Conservation (phyloP, 2,888 invertebrate genomes). For the Lochmaea crataegi region DNA sequence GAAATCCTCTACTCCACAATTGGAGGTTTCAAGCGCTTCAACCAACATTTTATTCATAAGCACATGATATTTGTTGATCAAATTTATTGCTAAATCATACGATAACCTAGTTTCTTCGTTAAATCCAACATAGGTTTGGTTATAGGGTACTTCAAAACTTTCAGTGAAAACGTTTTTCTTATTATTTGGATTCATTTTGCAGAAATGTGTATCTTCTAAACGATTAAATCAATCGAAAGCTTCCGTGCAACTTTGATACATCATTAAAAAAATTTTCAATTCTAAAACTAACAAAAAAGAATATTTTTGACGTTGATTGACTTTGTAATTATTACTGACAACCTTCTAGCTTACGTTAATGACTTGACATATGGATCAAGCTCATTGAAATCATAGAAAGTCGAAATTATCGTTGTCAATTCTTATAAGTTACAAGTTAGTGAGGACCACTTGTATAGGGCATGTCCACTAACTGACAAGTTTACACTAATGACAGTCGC, state of each 20-base stretch:
- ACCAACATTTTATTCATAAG: constrained; percentile 40
- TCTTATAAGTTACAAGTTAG: too few species aligned
- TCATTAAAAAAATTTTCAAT: constrained; percentile 23
- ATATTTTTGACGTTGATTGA: not conserved
- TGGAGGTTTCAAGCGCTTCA: constrained; percentile 19
- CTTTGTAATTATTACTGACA: not conserved
- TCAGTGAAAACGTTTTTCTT: constrained; percentile 21
- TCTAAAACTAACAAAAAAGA: not conserved
- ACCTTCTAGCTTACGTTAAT: too few species aligned
- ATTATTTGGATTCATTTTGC: constrained; percentile 1
- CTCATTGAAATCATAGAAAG: too few species aligned
- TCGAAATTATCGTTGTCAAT: too few species aligned
- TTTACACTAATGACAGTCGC: too few species aligned
- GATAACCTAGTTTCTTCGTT: constrained; percentile 27
- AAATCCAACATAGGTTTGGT: constrained; percentile 29
- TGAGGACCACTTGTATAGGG: too few species aligned
- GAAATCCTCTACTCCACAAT: constrained; percentile 17
- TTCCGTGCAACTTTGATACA: constrained; percentile 24
- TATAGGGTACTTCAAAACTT: constrained; percentile 17
- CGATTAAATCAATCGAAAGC: constrained; percentile 14
- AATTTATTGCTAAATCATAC: too few species aligned
- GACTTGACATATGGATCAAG: too few species aligned
- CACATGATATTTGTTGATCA: constrained; percentile 43
- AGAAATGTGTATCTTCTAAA: constrained; percentile 13
- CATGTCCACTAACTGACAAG: too few species aligned